Evolutionary conservation across 1,140 invertebrate species (phyloP), one percentile per base, ranked within the genome.

Genomic region (Anastrepha ludens): DNA sequence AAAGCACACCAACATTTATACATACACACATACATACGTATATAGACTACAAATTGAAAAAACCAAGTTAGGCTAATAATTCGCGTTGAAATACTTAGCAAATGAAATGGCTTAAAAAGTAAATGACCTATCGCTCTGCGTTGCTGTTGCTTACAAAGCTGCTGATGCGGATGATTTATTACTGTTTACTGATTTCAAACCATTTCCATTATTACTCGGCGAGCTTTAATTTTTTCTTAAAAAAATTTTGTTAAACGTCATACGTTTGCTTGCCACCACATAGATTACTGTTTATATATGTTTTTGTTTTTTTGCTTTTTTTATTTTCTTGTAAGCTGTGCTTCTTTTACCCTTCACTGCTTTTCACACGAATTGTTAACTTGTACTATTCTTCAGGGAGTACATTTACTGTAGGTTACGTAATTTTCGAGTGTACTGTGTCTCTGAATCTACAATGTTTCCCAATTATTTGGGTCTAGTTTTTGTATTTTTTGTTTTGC

Each of bases 151-250:
- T 15, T 15, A 62, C 9, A 74, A 74, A 47, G 29, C 41, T 74
- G 67, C 67, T 74, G 67, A 74, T n/a, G 67, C 44, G n/a, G 41
- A 74, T 74, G 67, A 44, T 74, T 74, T 74, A 47, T 74, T 44
- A 41, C 41, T 39, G 3, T 6, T 39, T 47, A n/a, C 13, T 29
- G 7, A 44, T 74, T 74, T 17, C 67, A 3, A 44, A 13, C 41
- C 17, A 47, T 74, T 74, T 74, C 44, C 15, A 74, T 41, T 17
- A 74, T 74, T 44, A 74, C 29, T 44, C 39, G 41, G 41, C 41
- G 67, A 74, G 50, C 50, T 44, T 44, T 74, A 47, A 39, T 44
- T 74, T 74, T 44, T 74, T 17, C 39, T 29, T 13, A 9, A 47
- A 41, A 44, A 74, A 44, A 74, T 74, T 74, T 15, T 13, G 17